Evolutionary conservation across 2,797 vertebrate species (phyloP), one percentile per base, ranked within the genome.

Genomic region (Megaceryle alcyon): DNA sequence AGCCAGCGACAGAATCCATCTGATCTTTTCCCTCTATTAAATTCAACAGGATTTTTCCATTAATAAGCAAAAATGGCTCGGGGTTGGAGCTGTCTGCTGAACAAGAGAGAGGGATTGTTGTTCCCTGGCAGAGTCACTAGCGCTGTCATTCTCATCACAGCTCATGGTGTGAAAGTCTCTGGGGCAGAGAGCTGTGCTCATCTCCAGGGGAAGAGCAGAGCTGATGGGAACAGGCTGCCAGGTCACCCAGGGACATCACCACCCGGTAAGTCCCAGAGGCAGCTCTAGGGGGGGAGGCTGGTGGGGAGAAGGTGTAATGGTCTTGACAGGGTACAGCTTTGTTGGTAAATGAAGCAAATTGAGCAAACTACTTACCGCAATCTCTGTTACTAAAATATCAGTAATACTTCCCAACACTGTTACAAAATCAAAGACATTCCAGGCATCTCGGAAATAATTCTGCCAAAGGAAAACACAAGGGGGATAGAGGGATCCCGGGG

Each of bases 391-490:
- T 98, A 99, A 97, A 98, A 99, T 99, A 98, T 99, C 99, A 86
- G 99, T 99, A 97, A 99, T 99, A 98, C 99, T 99, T 96, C 99
- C 99, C 98, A 99, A 96, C 80, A 99, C 99, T 10, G 99, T 99
- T 89, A 99, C 99, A 97, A 99, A 99, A 98, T 99, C 99, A 97
- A 99, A 99, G 78, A 99, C 98, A 9, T 99, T 99, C 99, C 99
- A 99, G 96, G 99, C 99, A 25, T 99, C 99, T 96, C 99, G 98
- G 93, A 99, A 98, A 94, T 99, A 99, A 97, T 99, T 99, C 99
- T 99, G 97, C 28, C 94, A 96, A 96, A 92, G 9, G 86, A 90
- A 96, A 94, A 92, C 92, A 93, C 72, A 89, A 81, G n/a, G 76
- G 83, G 68, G 73, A 85, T 5, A 95, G 48, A 85, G 12, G 43